Evolutionary conservation across 2,888 invertebrate species (phyloP).

Genomic region (Eilema griseolum): DNA sequence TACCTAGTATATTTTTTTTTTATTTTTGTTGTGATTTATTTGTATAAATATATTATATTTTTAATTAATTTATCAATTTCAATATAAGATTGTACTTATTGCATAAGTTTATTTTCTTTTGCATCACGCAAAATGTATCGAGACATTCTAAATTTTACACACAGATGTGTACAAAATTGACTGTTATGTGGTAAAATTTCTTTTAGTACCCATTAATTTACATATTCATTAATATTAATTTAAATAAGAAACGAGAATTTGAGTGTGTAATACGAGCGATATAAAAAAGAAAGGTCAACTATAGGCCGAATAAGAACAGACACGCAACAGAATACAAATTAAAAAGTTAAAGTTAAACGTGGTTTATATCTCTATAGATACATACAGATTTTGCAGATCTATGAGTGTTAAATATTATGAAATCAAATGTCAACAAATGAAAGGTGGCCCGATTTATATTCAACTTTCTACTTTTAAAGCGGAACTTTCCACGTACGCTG

Average conservation of each 20-base stretch:
- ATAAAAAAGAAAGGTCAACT: conserved; percentile 27
- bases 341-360: conserved; percentile 33
- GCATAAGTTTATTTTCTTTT: neutral
- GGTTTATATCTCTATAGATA: conserved; percentile 17
- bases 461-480: conserved; percentile 57
- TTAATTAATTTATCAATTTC: too few relatives aligned
- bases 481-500: conserved; percentile 52
- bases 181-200: neutral
- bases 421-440: conserved; percentile 72
- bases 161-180: neutral
- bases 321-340: conserved; percentile 17
- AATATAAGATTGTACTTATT: neutral
- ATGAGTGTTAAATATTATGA: conserved; percentile 59
- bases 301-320: conserved; percentile 25
- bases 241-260: conserved; percentile 20
- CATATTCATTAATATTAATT: conserved; percentile 13
- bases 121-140: neutral
- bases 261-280: conserved; percentile 19
- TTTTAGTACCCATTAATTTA: neutral
- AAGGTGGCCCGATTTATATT: conserved; percentile 57
- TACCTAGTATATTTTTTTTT: too few relatives aligned
- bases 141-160: neutral
- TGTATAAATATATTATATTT: too few relatives aligned
- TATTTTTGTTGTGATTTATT: too few relatives aligned
- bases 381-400: conserved; percentile 35